phyloP scores from a whole-genome alignment of 2,113 vertebrate genomes.

The Mirza zaza region DNA sequence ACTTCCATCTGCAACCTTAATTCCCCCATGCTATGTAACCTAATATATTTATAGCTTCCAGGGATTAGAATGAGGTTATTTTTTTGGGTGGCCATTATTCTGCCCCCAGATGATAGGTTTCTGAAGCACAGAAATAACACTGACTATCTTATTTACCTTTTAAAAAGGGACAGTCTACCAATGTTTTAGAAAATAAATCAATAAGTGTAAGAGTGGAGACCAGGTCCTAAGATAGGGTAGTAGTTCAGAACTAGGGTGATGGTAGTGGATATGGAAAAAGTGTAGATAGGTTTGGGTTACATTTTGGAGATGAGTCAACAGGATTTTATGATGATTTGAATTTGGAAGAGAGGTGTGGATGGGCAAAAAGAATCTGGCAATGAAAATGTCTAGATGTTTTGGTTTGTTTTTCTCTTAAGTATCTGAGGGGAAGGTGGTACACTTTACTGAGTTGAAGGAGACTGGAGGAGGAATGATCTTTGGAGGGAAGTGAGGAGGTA shows the following conservation, averaged over 20 bases:
- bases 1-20: background rate
- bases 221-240: background rate
- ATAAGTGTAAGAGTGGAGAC: background rate
- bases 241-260: background rate
- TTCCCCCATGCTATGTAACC: background rate
- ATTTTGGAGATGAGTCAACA: background rate
- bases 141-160: background rate
- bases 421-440: background rate
- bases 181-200: background rate
- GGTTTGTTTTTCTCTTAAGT: background rate
- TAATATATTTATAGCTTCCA: background rate
- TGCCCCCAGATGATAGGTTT: background rate
- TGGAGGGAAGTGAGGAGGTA: background rate
- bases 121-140: background rate
- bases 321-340: background rate
- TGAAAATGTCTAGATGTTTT: background rate
- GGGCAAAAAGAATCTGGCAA: background rate
- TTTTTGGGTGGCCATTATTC: background rate
- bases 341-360: background rate
- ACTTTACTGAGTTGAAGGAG: background rate
- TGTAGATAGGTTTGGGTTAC: background rate
- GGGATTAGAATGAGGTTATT: background rate
- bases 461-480: background rate
- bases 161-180: background rate
- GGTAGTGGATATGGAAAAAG: background rate